Base-by-base conservation (phyloP, 2,113 vertebrate genomes). In the Psilopogon haemacephalus region DNA sequence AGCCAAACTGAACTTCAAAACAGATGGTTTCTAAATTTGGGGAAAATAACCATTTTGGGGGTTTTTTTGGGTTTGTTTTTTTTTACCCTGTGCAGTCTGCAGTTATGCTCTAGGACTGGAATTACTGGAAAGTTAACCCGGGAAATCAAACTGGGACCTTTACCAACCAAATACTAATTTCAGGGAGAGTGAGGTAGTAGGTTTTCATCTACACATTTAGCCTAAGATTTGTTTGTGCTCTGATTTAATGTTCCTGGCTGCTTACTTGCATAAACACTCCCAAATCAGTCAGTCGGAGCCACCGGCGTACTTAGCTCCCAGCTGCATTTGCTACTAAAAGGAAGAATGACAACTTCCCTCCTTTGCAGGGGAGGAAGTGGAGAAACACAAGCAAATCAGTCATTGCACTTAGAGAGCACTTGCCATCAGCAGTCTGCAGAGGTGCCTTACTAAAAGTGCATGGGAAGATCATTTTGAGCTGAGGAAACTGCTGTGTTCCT, bases 21-120 rank as follows among this genome's bases (percentile, higher is more conserved):
- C 95, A 97, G 95, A 95, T 96, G 93, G 91, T 93, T 96, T 96
- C 93, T 90, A 95, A 96, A 95, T 95, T 88, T 87, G 72, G 56
- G 65, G 63, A 8, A 94, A 94, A 93, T 86, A 84, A 93, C 86
- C 65, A 48, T 94, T 96, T 84, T 40, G 44, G 44, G 44, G 18
- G 16, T 46, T 46, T 46, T 46, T 46, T 46, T 16, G 44, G 17
- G 44, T 46, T 46, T 46, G 16, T 23, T 50, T 50, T 50, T 95
- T 95, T 79, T 96, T 79, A 33, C 30, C 70, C 55, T 48, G 12
- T 71, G 35, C 67, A 89, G 55, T 46, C 73, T 90, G 92, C 86
- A 93, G 92, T 94, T 95, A 62, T 35, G 86, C 46, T 76, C 92
- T 93, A 91, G 55, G 69, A 74, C 76, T 76, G 84, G 86, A 86